Percentiles rank a stretch among this genome's conserved stretches.
These are phyloP conservation scores for Spodoptera littoralis DNA, from an alignment of 2,888 invertebrate genomes.

Conservation along the genomic window DNA sequence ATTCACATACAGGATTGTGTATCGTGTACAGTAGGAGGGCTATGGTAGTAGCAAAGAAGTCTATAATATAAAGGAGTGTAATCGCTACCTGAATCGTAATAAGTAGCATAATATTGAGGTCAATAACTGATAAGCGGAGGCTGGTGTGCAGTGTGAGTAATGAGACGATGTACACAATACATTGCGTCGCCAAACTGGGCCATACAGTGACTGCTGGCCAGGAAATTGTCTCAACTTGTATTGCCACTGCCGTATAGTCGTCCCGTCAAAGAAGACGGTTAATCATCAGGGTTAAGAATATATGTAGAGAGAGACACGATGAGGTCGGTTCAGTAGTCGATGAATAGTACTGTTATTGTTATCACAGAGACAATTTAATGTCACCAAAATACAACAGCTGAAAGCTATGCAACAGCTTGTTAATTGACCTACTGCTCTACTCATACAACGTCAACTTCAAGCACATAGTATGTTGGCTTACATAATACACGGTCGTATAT, in stretches of 20 bases:
- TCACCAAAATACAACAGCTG: too few relatives aligned
- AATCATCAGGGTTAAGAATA: not conserved
- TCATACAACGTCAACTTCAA: constrained; percentile 8
- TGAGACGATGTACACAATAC: constrained; percentile 7
- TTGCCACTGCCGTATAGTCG: too few relatives aligned
- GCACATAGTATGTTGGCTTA: constrained; percentile 7
- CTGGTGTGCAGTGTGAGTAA: constrained; percentile 6
- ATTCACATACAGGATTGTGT: too few relatives aligned
- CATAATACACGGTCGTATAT: constrained; percentile 21
- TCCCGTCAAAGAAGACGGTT: too few relatives aligned
- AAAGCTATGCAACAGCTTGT: too few relatives aligned
- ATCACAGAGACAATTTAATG: too few relatives aligned
- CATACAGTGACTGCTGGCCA: not conserved
- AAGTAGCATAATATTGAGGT: constrained; percentile 44
- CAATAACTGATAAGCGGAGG: constrained; percentile 46
- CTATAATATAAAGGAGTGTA: constrained; percentile 10
- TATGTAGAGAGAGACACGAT: too few relatives aligned
- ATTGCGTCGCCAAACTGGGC: not conserved
- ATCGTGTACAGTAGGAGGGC: too few relatives aligned
- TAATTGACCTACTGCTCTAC: constrained; percentile 30
- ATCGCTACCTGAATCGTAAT: constrained; percentile 45
- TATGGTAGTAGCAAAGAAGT: not conserved
- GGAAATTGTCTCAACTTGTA: too few relatives aligned
- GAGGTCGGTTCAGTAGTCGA: too few relatives aligned
- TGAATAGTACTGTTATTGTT: too few relatives aligned